Evolutionary conservation across 1,140 invertebrate species (phyloP).

Genomic region (Penaeus indicus): DNA sequence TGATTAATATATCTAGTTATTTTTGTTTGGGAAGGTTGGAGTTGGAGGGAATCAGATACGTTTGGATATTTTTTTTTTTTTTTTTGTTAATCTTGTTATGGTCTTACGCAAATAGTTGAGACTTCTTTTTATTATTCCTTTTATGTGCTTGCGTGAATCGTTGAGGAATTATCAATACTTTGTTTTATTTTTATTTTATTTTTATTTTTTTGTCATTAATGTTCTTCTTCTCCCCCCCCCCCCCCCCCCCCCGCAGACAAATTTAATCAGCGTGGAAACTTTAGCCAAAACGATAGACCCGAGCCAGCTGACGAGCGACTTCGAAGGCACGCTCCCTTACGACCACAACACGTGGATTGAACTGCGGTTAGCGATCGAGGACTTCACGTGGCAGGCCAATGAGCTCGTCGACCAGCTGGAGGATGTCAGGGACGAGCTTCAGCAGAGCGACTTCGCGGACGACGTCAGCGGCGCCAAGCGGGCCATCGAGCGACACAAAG

Average conservation of each 20-base stretch:
- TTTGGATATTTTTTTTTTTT: too few species aligned
- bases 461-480: slow-evolving; percentile 91
- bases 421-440: slow-evolving; percentile 90
- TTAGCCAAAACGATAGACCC: slow-evolving; percentile 92
- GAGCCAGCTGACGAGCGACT: slow-evolving; percentile 90
- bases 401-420: slow-evolving; percentile 93
- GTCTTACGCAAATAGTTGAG: too few species aligned
- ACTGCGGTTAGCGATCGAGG: slow-evolving; percentile 90
- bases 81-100: too few species aligned
- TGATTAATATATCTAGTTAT: too few species aligned
- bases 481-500: slow-evolving; percentile 91
- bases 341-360: slow-evolving; percentile 98
- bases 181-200: background rate
- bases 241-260: slow-evolving; percentile 78
- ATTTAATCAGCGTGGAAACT: slow-evolving; percentile 94
- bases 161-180: too few species aligned
- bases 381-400: slow-evolving; percentile 94
- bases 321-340: slow-evolving; percentile 94
- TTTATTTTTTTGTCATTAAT: slow-evolving; percentile 70
- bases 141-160: too few species aligned
- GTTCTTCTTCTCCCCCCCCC: too few species aligned
- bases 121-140: too few species aligned
- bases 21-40: too few species aligned
- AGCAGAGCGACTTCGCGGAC: slow-evolving; percentile 90
- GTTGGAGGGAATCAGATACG: too few species aligned